Conservation (phyloP, 2,888 invertebrate species). For the Herminia tarsipennalis region DNA sequence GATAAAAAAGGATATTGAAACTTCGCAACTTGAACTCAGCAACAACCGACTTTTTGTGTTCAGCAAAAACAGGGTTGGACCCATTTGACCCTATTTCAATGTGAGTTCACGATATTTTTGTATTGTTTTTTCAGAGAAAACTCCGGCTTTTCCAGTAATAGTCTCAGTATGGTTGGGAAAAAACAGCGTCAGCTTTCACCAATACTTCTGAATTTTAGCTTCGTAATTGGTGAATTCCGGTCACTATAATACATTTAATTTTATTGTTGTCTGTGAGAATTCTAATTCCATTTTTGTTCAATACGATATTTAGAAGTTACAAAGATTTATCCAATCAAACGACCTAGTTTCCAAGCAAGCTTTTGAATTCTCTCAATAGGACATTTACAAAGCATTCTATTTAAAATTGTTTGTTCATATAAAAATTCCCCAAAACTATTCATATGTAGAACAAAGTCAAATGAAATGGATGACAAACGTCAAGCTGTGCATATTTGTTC, state of each 20-base stretch:
- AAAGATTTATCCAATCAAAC: no score
- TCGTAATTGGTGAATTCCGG: slow-evolving; percentile 18
- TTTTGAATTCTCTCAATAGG: no score
- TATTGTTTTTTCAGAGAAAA: slow-evolving; percentile 26
- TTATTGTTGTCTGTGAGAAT: no score
- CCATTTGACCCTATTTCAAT: slow-evolving; percentile 36
- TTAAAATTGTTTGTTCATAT: no score
- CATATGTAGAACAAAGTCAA: slow-evolving; percentile 29
- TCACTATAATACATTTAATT: no score
- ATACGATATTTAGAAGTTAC: no score
- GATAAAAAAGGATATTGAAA: slow-evolving; percentile 47
- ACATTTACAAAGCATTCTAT: no score
- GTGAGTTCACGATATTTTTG: slow-evolving; percentile 34
- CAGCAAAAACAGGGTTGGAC: slow-evolving; percentile 41
- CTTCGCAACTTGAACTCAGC: slow-evolving; percentile 22
- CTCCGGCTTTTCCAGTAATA: slow-evolving; percentile 27
- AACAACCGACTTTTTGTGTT: slow-evolving; percentile 35
- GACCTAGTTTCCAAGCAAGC: no score
- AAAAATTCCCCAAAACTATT: no score
- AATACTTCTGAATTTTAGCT: no score
- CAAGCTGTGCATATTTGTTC: slow-evolving; percentile 50
- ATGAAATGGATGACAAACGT: slow-evolving; percentile 47
- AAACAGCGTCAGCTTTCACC: slow-evolving; percentile 30
- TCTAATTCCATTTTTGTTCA: no score
- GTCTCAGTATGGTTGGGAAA: slow-evolving; percentile 17